Evolutionary conservation across 2,797 vertebrate genomes (phyloP).

Genomic region (Neostethus bicornis): DNA sequence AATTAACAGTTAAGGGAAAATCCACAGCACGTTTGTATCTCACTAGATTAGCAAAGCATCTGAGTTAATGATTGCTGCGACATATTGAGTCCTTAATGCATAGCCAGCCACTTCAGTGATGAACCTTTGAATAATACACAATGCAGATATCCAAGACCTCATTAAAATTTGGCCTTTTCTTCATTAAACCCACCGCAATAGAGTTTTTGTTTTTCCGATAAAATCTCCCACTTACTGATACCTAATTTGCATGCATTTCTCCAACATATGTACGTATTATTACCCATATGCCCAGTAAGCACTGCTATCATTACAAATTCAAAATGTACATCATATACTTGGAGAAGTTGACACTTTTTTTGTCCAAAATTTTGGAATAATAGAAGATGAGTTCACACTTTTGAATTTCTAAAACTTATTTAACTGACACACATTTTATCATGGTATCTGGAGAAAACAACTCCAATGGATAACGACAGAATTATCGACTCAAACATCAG

Average conservation of each 20-base stretch:
- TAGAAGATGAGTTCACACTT: no score
- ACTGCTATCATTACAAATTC: not conserved
- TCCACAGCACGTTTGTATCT: slow-evolving; percentile 27
- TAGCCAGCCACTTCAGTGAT: slow-evolving; percentile 16
- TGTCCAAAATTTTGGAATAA: no score
- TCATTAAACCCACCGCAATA: slow-evolving; percentile 2
- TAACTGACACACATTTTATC: no score
- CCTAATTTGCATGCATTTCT: not conserved
- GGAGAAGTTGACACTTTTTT: no score
- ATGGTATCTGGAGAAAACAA: no score
- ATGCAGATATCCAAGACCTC: slow-evolving; percentile 11
- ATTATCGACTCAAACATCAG: no score
- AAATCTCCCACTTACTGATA: not conserved
- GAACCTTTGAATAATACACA: slow-evolving; percentile 35
- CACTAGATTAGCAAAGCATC: slow-evolving; percentile 20
- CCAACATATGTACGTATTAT: not conserved
- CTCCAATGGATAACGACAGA: no score
- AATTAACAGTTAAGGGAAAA: slow-evolving; percentile 17
- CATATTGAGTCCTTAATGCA: slow-evolving; percentile 40
- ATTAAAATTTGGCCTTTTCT: slow-evolving; percentile 21
- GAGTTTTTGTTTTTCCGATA: not conserved
- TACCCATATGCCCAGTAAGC: not conserved
- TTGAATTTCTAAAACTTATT: no score
- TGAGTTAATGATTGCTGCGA: slow-evolving; percentile 42
- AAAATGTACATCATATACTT: no score